Conservation (phyloP, 2,888 invertebrate genomes). For the Scaptomyza parva region DNA sequence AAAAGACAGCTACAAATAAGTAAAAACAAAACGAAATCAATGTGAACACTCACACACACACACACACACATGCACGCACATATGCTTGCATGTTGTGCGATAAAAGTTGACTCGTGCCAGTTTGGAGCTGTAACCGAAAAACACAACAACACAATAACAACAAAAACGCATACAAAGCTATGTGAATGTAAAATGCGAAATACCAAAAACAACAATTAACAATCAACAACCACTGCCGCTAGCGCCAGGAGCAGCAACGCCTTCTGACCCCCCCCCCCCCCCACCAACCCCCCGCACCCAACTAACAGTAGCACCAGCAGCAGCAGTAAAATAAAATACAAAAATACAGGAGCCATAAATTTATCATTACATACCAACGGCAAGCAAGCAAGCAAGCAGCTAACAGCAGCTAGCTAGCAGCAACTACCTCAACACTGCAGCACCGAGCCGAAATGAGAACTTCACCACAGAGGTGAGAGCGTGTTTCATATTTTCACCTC, state of each 20-base stretch:
- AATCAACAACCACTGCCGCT: slow-evolving; percentile 57
- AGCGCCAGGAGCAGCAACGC: slow-evolving; percentile 50
- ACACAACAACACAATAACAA: slow-evolving; percentile 5
- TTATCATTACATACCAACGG: slow-evolving; percentile 62
- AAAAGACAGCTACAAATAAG: slow-evolving; percentile 48
- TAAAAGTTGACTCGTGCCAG: slow-evolving; percentile 78
- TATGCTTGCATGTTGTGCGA: slow-evolving; percentile 43
- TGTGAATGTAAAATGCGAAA: slow-evolving; percentile 57
- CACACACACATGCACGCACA: slow-evolving; percentile 14
- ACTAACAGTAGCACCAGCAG: slow-evolving; percentile 1
- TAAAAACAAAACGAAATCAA: slow-evolving; percentile 66
- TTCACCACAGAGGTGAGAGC: not conserved
- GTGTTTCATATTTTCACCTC: not conserved
- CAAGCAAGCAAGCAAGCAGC: slow-evolving; percentile 11
- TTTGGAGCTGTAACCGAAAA: slow-evolving; percentile 54
- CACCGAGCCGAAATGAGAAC: slow-evolving; percentile 1
- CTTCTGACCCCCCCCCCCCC: not conserved
- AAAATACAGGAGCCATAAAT: slow-evolving; percentile 61
- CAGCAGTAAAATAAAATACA: slow-evolving; percentile 8
- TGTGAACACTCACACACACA: slow-evolving; percentile 40
- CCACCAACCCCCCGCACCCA: not conserved
- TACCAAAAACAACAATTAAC: slow-evolving; percentile 71
- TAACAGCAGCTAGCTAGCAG: slow-evolving; percentile 18
- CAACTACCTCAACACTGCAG: slow-evolving; percentile 73
- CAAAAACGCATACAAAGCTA: slow-evolving; percentile 48